Conservation (phyloP, 2,888 invertebrate species). For the Drosophila algonquin region DNA sequence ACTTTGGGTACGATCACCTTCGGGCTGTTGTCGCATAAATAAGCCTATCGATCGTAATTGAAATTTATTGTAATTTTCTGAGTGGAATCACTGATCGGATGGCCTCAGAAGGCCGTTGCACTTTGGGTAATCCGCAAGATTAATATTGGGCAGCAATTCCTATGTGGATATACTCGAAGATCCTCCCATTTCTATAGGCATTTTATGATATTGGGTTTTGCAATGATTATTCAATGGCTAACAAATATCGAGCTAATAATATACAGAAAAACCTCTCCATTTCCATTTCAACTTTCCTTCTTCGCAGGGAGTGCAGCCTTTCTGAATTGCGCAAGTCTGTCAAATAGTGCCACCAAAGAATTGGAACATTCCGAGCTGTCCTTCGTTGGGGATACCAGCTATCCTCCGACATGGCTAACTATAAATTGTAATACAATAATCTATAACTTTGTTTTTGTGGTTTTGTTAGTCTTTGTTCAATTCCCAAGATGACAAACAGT, state of each 20-base stretch:
- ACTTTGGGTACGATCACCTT: slow-evolving; percentile 39
- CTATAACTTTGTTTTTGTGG: background rate
- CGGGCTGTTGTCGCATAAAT: slow-evolving; percentile 41
- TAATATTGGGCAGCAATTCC: too few relatives aligned
- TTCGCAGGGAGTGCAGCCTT: too few relatives aligned
- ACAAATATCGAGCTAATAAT: too few relatives aligned
- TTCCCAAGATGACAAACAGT: slow-evolving; percentile 12
- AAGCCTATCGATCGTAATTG: slow-evolving; percentile 44
- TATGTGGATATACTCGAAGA: too few relatives aligned
- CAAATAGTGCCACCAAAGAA: too few relatives aligned
- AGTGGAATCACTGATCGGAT: slow-evolving; percentile 16
- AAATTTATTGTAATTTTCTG: slow-evolving; percentile 60
- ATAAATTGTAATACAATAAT: slow-evolving; percentile 12
- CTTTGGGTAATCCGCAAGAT: background rate
- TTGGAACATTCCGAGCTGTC: background rate
- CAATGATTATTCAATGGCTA: too few relatives aligned
- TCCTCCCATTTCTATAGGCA: background rate
- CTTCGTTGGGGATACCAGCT: background rate
- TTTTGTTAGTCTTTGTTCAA: slow-evolving; percentile 10
- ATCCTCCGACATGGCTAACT: background rate
- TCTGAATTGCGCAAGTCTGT: too few relatives aligned
- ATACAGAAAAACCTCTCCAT: too few relatives aligned
- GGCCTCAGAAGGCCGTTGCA: background rate
- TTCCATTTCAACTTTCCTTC: too few relatives aligned
- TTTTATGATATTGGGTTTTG: too few relatives aligned